Conservation (phyloP, 2,888 invertebrate genomes). For the Ypsolopha sequella region DNA sequence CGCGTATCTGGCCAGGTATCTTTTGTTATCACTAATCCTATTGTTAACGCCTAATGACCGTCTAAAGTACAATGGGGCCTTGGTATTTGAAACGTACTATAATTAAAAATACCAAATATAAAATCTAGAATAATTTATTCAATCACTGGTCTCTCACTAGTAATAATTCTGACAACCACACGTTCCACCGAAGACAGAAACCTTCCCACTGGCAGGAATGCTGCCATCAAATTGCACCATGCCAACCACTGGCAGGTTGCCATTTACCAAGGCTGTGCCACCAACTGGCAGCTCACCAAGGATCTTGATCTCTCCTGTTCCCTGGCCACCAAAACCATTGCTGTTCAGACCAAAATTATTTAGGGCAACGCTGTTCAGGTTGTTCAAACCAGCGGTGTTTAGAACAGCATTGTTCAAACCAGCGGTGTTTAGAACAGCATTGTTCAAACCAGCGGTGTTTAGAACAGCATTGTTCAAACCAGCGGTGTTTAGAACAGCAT, state of each 20-base stretch:
- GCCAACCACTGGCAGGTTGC: constrained; percentile 25
- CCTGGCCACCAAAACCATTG: constrained; percentile 17
- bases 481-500: neutral
- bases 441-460: neutral
- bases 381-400: neutral
- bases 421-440: neutral
- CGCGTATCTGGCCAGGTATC: no score
- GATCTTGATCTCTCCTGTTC: constrained; percentile 18
- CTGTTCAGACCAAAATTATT: neutral
- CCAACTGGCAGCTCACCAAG: constrained; percentile 19
- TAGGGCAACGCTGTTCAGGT: neutral
- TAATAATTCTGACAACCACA: no score
- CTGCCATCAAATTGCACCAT: constrained; percentile 5
- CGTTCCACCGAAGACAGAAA: no score
- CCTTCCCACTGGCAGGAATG: neutral
- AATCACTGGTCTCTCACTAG: no score
- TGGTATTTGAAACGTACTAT: no score
- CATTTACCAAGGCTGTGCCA: constrained; percentile 22
- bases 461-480: neutral
- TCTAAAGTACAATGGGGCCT: no score
- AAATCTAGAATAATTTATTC: no score
- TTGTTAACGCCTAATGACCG: no score
- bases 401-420: neutral
- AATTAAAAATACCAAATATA: no score
- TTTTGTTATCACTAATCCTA: no score